Percentiles rank a stretch among this genome's conserved stretches.
phyloP scores from a whole-genome alignment of 2,888 invertebrate genomes.

The Cremastinae sp. region DNA sequence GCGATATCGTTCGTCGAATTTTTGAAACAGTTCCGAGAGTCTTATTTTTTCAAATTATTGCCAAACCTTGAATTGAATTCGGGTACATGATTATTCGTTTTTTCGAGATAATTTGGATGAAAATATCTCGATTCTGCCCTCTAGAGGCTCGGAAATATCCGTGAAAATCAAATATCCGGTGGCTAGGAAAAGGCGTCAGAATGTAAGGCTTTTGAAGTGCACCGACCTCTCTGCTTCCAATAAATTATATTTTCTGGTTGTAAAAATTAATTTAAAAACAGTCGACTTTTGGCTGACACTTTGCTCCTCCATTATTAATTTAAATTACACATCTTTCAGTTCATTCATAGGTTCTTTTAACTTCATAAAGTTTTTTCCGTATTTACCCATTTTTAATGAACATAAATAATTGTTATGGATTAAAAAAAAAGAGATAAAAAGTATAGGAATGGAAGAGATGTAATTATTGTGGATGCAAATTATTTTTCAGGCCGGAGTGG shows the following conservation, averaged over 20 bases:
- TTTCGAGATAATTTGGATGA: neutral
- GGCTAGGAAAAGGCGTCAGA: constrained; percentile 8
- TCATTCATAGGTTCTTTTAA: too few relatives aligned
- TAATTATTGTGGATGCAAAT: constrained; percentile 3
- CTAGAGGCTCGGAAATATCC: constrained; percentile 34
- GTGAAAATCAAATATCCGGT: constrained; percentile 45
- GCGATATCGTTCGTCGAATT: constrained; percentile 9
- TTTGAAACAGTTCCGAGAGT: neutral
- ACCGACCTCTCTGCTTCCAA: constrained; percentile 15
- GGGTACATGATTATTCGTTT: neutral
- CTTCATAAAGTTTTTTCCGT: too few relatives aligned
- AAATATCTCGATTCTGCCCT: neutral
- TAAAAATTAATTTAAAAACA: too few relatives aligned
- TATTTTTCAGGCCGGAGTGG: constrained; percentile 46
- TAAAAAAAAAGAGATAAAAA: too few relatives aligned
- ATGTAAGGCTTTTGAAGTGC: constrained; percentile 7
- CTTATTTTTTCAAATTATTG: neutral
- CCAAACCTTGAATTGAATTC: too few relatives aligned
- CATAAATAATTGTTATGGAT: too few relatives aligned
- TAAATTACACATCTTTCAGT: too few relatives aligned
- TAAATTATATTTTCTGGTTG: too few relatives aligned
- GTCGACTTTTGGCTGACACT: too few relatives aligned
- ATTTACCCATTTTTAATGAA: too few relatives aligned
- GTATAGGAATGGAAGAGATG: too few relatives aligned
- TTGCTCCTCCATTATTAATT: too few relatives aligned